Evolutionary conservation across 2,888 invertebrate genomes (phyloP).

Genomic region (Tenthredo amoena): DNA sequence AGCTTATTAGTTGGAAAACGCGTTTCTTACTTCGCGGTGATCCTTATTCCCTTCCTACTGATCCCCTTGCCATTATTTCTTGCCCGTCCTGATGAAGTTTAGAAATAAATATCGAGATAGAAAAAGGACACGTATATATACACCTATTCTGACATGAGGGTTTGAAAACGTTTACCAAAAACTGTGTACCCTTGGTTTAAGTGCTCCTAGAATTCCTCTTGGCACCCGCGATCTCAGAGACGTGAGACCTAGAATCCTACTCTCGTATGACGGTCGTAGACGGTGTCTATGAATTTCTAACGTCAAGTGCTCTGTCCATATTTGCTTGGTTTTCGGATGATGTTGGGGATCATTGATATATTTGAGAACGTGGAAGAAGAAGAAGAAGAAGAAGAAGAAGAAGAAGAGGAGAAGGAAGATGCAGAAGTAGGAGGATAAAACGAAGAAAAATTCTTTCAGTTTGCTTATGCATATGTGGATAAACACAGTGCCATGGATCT

Average conservation of each 20-base stretch:
- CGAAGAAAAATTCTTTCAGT: constrained; percentile 2
- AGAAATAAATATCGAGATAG: background rate
- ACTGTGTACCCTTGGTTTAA: constrained; percentile 28
- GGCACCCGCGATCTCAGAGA: background rate
- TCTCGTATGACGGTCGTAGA: background rate
- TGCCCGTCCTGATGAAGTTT: background rate
- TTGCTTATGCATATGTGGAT: constrained; percentile 60
- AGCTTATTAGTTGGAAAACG: background rate
- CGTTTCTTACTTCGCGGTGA: constrained; percentile 3
- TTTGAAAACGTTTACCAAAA: constrained; percentile 8
- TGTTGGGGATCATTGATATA: constrained; percentile 67
- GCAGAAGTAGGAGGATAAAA: background rate
- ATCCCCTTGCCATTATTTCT: background rate
- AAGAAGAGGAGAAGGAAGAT: constrained; percentile 4
- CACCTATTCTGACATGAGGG: constrained; percentile 2
- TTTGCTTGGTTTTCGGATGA: constrained; percentile 64
- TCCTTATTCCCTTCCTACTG: constrained; percentile 17
- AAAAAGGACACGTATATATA: background rate
- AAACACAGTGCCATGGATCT: constrained; percentile 66
- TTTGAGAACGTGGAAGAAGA: constrained; percentile 62
- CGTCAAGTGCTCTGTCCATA: constrained; percentile 70
- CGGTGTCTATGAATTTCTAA: constrained; percentile 23
- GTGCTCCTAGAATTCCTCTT: constrained; percentile 22
- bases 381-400: constrained; percentile 33
- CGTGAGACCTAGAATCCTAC: background rate